phyloP scores from a whole-genome alignment of 2,113 vertebrate genomes.

The Bufo bufo region DNA sequence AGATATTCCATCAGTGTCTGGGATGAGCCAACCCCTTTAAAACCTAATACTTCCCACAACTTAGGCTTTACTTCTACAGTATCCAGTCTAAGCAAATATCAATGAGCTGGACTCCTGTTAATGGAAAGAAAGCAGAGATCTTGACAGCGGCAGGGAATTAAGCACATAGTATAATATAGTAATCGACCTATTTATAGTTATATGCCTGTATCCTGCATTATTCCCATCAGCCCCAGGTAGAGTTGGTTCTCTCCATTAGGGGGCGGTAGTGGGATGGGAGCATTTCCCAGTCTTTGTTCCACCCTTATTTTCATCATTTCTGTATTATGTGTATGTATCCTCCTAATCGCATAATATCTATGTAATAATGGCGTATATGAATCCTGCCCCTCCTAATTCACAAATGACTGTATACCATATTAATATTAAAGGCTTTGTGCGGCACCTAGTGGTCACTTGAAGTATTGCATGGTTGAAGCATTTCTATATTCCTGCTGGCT shows the following conservation, averaged over 20 bases:
- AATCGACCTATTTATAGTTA: too few relatives aligned
- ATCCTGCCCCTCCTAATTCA: neutral
- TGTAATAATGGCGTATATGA: neutral
- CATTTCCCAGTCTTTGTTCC: neutral
- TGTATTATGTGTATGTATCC: neutral
- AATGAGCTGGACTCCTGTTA: too few relatives aligned
- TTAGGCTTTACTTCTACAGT: too few relatives aligned
- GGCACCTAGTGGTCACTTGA: neutral
- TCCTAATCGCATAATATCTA: neutral
- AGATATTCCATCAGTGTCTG: too few relatives aligned
- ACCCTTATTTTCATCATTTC: neutral
- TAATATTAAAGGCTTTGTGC: neutral
- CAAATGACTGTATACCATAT: neutral
- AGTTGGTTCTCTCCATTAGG: neutral
- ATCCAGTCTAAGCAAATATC: too few relatives aligned
- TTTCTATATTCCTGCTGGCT: neutral
- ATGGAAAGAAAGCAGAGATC: too few relatives aligned
- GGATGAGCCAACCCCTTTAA: too few relatives aligned
- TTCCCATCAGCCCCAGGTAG: neutral
- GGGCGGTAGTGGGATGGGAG: neutral
- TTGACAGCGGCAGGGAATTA: too few relatives aligned
- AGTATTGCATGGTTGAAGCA: neutral
- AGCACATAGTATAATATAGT: too few relatives aligned
- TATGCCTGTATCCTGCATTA: too few relatives aligned
- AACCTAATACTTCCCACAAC: too few relatives aligned